Evolutionary conservation across 2,113 vertebrate species (phyloP).

Genomic region (Gymnogyps californianus): DNA sequence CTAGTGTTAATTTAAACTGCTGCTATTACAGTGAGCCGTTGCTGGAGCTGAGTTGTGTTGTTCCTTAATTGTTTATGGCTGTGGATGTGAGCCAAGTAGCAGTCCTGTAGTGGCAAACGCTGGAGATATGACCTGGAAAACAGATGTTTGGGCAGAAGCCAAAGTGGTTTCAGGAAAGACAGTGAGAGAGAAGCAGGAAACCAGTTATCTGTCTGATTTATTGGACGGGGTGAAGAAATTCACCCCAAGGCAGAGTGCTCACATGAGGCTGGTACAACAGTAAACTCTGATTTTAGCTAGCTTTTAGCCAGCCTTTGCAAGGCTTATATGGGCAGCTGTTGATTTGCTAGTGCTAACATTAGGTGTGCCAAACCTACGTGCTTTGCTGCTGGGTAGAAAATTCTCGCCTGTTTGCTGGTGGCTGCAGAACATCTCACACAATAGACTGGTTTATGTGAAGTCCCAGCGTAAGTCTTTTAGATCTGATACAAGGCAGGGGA

Average conservation of each 20-base stretch:
- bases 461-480: background rate
- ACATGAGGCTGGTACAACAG: background rate
- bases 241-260: background rate
- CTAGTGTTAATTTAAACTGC: constrained; percentile 31
- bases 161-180: constrained; percentile 8
- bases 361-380: background rate
- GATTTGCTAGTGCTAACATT: background rate
- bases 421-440: background rate
- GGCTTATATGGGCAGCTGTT: background rate
- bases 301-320: background rate
- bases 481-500: background rate
- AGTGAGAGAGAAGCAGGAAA: constrained; percentile 9
- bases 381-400: background rate
- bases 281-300: background rate
- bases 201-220: constrained; percentile 46
- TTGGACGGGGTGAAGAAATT: background rate
- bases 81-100: constrained; percentile 13
- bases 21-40: background rate
- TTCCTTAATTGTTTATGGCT: constrained; percentile 24
- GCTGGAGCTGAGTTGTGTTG: background rate
- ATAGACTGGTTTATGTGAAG: background rate
- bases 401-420: background rate
- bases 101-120: background rate
- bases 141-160: constrained; percentile 54
- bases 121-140: constrained; percentile 18